These are phyloP conservation scores for Xyrichtys novacula DNA, from an alignment of 2,797 vertebrate species.

Conservation along the genomic window DNA sequence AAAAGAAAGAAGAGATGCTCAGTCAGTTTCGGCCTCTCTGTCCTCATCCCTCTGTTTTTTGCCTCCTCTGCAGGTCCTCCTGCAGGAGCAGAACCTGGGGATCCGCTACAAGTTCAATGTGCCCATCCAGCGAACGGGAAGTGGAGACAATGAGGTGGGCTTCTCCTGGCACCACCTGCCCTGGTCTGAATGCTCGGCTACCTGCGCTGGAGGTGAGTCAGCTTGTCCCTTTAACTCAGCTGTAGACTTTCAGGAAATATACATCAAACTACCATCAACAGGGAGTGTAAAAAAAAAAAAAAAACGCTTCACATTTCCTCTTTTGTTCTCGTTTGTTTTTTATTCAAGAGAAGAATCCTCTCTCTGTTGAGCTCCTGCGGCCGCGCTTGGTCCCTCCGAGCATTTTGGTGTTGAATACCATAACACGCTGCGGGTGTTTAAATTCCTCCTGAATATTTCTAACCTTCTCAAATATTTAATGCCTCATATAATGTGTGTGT, in stretches of 20 bases:
- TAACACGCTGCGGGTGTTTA: constrained; percentile 53
- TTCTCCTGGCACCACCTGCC: constrained; percentile 95
- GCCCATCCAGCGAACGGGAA: constrained; percentile 95
- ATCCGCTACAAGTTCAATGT: constrained; percentile 97
- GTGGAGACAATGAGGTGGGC: constrained; percentile 96
- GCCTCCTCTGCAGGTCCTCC: constrained; percentile 89
- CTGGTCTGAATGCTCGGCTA: constrained; percentile 97
- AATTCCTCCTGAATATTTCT: constrained; percentile 57
- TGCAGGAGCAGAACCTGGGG: constrained; percentile 98
- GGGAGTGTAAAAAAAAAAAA: too few species aligned
- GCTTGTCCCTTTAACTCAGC: too few species aligned
- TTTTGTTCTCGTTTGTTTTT: too few species aligned
- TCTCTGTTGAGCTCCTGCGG: constrained; percentile 32
- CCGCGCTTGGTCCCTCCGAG: constrained; percentile 24
- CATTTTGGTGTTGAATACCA: constrained; percentile 44
- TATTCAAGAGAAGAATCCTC: background rate
- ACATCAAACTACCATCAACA: too few species aligned
- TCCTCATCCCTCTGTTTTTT: background rate
- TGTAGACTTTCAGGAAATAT: background rate
- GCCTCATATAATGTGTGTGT: constrained; percentile 45
- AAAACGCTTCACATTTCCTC: too few species aligned
- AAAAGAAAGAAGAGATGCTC: too few species aligned
- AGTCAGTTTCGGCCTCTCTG: too few species aligned
- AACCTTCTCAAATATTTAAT: constrained; percentile 61
- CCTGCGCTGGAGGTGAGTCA: constrained; percentile 94